A percentile compares a stretch with the other conserved stretches of the same genome.
Conservation (phyloP, 2,888 invertebrate species). For the Plebejus melissa region DNA sequence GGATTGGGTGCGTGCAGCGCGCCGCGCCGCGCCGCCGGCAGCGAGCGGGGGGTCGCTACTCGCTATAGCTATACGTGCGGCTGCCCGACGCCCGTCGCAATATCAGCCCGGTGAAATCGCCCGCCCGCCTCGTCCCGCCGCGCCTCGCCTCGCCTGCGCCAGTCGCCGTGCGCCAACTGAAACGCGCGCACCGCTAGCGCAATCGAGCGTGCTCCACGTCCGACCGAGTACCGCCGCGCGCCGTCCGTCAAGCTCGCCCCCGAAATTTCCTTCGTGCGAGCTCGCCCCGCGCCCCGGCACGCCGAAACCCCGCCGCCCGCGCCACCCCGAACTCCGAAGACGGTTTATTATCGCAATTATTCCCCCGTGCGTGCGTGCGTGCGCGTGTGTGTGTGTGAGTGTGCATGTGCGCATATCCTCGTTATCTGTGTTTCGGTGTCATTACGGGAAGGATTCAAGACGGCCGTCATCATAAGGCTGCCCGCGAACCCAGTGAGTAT, state of each 20-base stretch:
- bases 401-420: constrained; percentile 62
- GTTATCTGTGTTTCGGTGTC: constrained; percentile 59
- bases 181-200: constrained; percentile 77
- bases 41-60: constrained; percentile 39
- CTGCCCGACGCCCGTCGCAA: constrained; percentile 77
- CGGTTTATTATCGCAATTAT: constrained; percentile 51
- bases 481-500: constrained; percentile 77
- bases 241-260: constrained; percentile 43
- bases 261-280: constrained; percentile 47
- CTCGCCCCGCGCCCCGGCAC: constrained; percentile 47
- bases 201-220: constrained; percentile 62
- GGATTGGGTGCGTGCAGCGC: constrained; percentile 61
- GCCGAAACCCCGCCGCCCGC: not conserved
- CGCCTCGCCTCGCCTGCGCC: constrained; percentile 76
- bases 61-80: constrained; percentile 69
- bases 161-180: constrained; percentile 78
- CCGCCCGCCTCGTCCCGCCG: constrained; percentile 73
- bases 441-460: constrained; percentile 68
- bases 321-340: not conserved
- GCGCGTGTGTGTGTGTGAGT: constrained; percentile 37
- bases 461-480: constrained; percentile 78
- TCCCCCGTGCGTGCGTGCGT: constrained; percentile 38
- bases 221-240: constrained; percentile 49
- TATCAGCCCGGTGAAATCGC: constrained; percentile 79
- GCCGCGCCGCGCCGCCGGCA: constrained; percentile 47